These are phyloP conservation scores for Mormoops blainvillei DNA, from an alignment of 2,113 vertebrate genomes.

Conservation along the genomic window DNA sequence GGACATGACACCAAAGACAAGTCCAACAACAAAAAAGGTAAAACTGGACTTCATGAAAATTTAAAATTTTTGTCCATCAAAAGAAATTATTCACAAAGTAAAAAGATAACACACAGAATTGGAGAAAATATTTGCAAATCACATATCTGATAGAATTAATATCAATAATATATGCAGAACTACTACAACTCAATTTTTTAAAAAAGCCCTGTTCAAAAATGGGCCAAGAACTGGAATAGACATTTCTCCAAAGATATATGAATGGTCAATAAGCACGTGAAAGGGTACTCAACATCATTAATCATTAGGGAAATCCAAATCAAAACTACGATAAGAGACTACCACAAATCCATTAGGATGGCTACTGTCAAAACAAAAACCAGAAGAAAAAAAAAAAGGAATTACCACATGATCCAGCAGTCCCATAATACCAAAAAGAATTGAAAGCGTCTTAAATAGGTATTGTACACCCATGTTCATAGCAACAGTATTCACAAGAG, in stretches of 20 bases:
- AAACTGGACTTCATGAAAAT: background rate
- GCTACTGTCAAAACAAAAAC: background rate
- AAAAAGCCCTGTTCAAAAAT: background rate
- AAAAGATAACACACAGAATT: background rate
- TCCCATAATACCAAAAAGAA: background rate
- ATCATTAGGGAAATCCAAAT: background rate
- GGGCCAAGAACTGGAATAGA: background rate
- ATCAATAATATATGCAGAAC: background rate
- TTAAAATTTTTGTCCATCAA: background rate
- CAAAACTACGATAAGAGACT: background rate
- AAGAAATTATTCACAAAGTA: background rate
- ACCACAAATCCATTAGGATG: background rate
- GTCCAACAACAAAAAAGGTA: background rate
- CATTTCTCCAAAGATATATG: background rate
- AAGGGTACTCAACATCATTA: too few species aligned
- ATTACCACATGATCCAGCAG: background rate
- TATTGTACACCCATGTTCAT: background rate
- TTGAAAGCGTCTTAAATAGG: background rate
- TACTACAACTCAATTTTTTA: background rate
- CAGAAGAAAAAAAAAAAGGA: background rate
- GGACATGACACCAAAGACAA: background rate
- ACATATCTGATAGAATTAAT: background rate
- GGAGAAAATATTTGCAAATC: background rate
- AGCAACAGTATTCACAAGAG: background rate
- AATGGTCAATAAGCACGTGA: background rate